Base-by-base conservation (phyloP, 2,797 vertebrate species). In the Catamblyrhynchus diadema region DNA sequence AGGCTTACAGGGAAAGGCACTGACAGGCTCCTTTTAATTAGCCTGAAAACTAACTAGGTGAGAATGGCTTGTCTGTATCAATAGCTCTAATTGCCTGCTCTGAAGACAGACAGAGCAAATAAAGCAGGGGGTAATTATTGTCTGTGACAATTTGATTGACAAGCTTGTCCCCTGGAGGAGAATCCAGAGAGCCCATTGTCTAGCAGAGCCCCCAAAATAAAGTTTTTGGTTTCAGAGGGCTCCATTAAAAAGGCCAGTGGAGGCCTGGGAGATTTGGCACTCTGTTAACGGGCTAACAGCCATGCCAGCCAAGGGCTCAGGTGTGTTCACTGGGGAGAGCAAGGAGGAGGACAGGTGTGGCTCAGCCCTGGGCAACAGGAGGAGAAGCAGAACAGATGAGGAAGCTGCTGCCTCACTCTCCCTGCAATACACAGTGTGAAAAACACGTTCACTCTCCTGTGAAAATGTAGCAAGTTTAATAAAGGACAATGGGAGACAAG, bases 11-110 rank as follows among this genome's bases (percentile, higher is more conserved):
- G 88, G 86, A 88, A 94, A 95, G 90, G 83, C 91, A 92, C 93
- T 97, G 95, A 96, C 95, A 96, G 94, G 90, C 93, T 97, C 89
- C 90, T 95, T 97, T 97, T 97, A 97, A 97, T 97, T 97, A 97
- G 95, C n/a, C 85, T 93, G 91, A 67, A 96, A 95, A 96, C 94
- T 28, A 95, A 97, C 90, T 95, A 83, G 90, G 95, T 95, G 94
- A 96, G 95, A 96, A 96, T 91, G 86, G 87, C 90, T 94, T 96
- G 94, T 97, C 96, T 94, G 92, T 95, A 96, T 96, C 96, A 96
- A 96, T 96, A 96, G 93, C 93, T 91, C 93, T 97, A 97, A 97
- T 94, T 97, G 96, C 96, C 94, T 96, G 89, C 8, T 97, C 95
- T 95, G 92, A 96, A 96, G 95, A 90, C 88, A 92, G 94, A 95